Evolutionary conservation across 2,113 vertebrate genomes (phyloP).

Genomic region (Clinocottus analis): DNA sequence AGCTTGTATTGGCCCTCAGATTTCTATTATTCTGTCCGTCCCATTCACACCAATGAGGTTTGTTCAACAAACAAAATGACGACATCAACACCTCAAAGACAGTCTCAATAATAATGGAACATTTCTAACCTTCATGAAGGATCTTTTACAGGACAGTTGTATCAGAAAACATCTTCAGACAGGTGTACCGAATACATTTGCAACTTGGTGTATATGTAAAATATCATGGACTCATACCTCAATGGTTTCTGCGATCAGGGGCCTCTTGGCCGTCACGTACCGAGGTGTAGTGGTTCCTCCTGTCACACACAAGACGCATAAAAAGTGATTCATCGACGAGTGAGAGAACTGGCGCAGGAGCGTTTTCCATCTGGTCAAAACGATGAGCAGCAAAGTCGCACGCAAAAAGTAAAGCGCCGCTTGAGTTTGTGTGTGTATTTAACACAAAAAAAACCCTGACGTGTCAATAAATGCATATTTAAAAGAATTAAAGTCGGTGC

Average conservation of each 20-base stretch:
- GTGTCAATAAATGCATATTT: too few relatives aligned
- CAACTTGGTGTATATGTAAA: neutral
- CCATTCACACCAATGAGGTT: neutral
- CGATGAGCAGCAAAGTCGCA: too few relatives aligned
- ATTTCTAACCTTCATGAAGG: too few relatives aligned
- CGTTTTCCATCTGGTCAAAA: too few relatives aligned
- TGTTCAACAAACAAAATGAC: too few relatives aligned
- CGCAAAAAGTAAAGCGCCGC: too few relatives aligned
- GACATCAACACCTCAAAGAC: neutral
- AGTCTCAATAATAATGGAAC: too few relatives aligned
- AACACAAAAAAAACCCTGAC: too few relatives aligned
- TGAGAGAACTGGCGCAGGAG: neutral
- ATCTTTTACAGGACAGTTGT: neutral
- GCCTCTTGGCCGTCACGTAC: conserved; percentile 56
- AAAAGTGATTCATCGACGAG: neutral
- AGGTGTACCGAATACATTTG: neutral
- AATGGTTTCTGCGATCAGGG: conserved; percentile 22
- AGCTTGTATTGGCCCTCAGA: too few relatives aligned
- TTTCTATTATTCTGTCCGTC: conserved; percentile 1
- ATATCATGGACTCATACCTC: conserved; percentile 36
- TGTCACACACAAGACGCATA: conserved; percentile 3
- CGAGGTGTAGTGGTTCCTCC: conserved; percentile 28
- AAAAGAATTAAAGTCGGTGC: too few relatives aligned
- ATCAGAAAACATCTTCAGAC: neutral
- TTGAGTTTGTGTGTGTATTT: neutral